A percentile compares a stretch with the other conserved stretches of the same genome.
Evolutionary conservation across 2,113 vertebrate species (phyloP).

Genomic region (Riparia riparia): DNA sequence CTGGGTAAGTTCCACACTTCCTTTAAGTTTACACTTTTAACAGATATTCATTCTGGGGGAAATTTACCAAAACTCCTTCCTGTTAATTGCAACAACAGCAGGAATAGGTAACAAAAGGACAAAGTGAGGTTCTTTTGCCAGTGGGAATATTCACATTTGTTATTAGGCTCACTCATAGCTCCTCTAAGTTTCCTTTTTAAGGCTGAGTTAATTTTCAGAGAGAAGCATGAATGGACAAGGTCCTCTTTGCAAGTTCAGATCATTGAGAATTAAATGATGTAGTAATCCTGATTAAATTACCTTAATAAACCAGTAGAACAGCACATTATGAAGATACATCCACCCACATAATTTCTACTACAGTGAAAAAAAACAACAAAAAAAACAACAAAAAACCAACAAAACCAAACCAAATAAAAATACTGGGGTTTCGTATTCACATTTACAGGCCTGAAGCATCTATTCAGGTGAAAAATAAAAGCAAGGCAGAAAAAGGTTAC

Average conservation of each 20-base stretch:
- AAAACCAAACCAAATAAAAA: background rate
- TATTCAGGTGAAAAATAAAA: background rate
- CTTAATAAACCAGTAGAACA: background rate
- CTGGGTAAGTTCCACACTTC: background rate
- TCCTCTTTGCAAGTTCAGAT: background rate
- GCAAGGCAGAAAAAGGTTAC: background rate
- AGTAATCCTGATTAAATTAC: background rate
- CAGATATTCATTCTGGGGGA: background rate
- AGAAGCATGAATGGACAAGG: background rate
- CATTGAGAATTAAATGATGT: background rate
- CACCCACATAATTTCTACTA: background rate
- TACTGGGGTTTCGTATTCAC: background rate
- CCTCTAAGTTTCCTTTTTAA: background rate
- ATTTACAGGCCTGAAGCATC: background rate
- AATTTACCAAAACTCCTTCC: background rate
- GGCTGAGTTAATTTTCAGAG: background rate
- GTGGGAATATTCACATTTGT: background rate
- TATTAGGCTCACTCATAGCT: background rate
- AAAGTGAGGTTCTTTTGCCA: background rate
- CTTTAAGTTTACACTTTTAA: background rate
- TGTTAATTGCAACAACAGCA: background rate
- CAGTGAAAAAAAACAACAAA: background rate
- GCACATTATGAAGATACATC: background rate
- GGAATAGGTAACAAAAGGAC: background rate
- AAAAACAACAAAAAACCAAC: background rate